These are phyloP conservation scores for Actenoides lindsayi DNA, from an alignment of 2,113 vertebrate species.

Conservation along the genomic window DNA sequence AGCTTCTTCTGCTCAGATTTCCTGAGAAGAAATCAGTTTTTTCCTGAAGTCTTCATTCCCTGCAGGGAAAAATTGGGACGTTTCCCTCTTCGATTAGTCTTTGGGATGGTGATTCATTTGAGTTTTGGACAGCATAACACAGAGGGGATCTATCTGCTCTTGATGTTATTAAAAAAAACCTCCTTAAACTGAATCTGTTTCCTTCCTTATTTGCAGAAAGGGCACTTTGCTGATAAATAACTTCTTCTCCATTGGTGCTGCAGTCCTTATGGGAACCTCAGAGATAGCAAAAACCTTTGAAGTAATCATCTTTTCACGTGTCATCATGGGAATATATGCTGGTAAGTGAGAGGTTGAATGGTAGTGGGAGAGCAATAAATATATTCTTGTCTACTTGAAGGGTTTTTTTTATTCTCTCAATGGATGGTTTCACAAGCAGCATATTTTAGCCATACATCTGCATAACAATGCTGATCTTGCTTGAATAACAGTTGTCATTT, in stretches of 20 bases:
- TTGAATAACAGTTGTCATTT: neutral
- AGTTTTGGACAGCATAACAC: neutral
- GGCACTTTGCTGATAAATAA: constrained; percentile 95
- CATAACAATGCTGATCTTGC: neutral
- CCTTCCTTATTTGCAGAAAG: constrained; percentile 75
- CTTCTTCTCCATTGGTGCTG: constrained; percentile 89
- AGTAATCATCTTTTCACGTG: constrained; percentile 86
- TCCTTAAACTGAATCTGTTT: neutral
- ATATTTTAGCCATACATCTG: neutral
- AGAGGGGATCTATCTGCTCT: fast-evolving
- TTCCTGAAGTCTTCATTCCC: neutral
- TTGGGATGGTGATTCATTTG: neutral
- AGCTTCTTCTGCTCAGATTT: neutral
- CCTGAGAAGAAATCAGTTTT: neutral
- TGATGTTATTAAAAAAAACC: neutral
- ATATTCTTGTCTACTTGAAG: neutral
- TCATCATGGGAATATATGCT: constrained; percentile 92
- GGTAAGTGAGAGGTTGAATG: constrained; percentile 67
- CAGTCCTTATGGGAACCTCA: constrained; percentile 90
- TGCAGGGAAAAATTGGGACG: neutral
- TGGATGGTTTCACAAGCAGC: neutral
- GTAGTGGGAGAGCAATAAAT: neutral
- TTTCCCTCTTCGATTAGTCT: neutral
- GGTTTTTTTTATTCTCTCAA: neutral
- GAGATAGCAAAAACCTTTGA: constrained; percentile 82